Percentiles rank a stretch among this genome's conserved stretches.
phyloP scores from a whole-genome alignment of 2,888 invertebrate genomes.

The Lottia scabra region DNA sequence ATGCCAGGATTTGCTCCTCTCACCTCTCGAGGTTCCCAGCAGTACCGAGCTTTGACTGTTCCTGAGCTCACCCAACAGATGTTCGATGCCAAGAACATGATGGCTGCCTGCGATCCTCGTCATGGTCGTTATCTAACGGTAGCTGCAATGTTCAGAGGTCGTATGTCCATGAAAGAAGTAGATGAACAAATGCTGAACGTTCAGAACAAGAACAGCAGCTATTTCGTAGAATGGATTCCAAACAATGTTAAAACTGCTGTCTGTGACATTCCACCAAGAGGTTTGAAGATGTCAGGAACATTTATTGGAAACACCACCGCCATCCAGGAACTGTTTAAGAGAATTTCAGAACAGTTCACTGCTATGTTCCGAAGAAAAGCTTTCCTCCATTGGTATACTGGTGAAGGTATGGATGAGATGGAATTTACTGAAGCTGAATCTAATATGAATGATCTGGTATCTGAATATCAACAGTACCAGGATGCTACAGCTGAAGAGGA shows the following conservation, averaged over 20 bases:
- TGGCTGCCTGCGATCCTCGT: constrained; percentile 3
- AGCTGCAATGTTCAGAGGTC: constrained; percentile 1
- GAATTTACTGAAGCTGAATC: constrained; percentile 4
- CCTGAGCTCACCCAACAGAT: constrained; percentile 1
- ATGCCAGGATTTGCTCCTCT: not conserved
- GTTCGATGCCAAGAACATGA: constrained; percentile 3
- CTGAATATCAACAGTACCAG: constrained; percentile 2
- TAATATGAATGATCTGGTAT: constrained; percentile 4
- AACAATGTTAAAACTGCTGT: not conserved
- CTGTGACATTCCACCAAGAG: constrained; percentile 5
- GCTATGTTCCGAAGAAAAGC: not conserved
- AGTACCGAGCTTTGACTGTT: constrained; percentile 2
- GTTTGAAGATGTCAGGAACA: constrained; percentile 2
- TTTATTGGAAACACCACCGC: not conserved
- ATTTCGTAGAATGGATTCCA: not conserved
- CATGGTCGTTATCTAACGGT: constrained; percentile 2
- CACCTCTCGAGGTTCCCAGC: not conserved
- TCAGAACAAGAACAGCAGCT: not conserved
- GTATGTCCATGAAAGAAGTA: not conserved
- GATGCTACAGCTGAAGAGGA: not conserved
- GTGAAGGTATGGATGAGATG: constrained; percentile 4
- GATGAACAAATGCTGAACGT: constrained; percentile 5
- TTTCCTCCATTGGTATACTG: constrained; percentile 4
- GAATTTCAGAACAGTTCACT: not conserved
- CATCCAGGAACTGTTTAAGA: not conserved